Evolutionary conservation across 1,140 invertebrate species (phyloP).

Genomic region (Harpegnathos saltator): DNA sequence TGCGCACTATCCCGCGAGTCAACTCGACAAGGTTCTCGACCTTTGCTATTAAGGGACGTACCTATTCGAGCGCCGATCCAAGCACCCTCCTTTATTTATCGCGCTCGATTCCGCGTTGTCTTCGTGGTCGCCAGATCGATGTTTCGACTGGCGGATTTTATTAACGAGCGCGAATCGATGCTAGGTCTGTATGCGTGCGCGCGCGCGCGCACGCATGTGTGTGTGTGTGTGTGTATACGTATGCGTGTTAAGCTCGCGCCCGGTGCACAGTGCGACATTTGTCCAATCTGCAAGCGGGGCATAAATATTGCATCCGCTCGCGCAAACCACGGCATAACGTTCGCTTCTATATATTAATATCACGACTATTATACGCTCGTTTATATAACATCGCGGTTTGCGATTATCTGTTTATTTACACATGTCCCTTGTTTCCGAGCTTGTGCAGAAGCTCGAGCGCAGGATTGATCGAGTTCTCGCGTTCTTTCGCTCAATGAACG

Average conservation of each 20-base stretch:
- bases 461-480: no score
- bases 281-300: neutral
- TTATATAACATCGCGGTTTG: no score
- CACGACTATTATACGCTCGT: neutral
- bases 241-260: neutral
- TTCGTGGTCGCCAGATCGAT: slow-evolving; percentile 39
- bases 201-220: neutral
- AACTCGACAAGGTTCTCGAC: slow-evolving; percentile 70
- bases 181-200: neutral
- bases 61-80: slow-evolving; percentile 34
- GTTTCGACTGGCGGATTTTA: slow-evolving; percentile 42
- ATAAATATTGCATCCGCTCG: neutral
- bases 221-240: neutral
- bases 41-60: slow-evolving; percentile 64
- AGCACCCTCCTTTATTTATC: slow-evolving; percentile 50
- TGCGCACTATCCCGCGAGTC: slow-evolving; percentile 52
- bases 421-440: no score
- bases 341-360: slow-evolving; percentile 23
- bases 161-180: slow-evolving; percentile 52
- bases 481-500: no score
- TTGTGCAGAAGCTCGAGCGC: no score
- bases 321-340: neutral
- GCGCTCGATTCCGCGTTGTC: slow-evolving; percentile 41
- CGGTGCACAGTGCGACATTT: neutral
- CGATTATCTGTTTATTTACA: no score